phyloP scores from a whole-genome alignment of 2,113 vertebrate species.

The Upupa epops region DNA sequence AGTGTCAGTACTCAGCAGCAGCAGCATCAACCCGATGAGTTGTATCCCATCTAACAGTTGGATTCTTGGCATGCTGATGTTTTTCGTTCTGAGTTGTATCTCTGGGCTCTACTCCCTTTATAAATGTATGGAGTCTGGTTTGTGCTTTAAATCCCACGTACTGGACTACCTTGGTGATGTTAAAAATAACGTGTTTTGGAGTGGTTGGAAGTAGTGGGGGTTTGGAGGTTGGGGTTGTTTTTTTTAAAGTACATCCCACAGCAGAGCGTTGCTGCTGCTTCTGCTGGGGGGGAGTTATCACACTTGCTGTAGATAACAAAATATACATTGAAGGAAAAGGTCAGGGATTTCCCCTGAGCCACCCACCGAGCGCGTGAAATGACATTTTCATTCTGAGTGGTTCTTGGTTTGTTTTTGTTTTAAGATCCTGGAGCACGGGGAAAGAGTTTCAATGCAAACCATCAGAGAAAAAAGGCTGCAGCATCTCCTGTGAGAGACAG shows the following conservation, averaged over 20 bases:
- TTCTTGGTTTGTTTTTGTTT: slow-evolving; percentile 71
- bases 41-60: neutral
- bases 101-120: neutral
- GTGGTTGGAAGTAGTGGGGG: neutral
- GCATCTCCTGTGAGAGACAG: slow-evolving; percentile 11
- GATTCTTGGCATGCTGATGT: neutral
- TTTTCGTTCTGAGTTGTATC: neutral
- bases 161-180: neutral
- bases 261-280: slow-evolving; percentile 18
- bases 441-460: slow-evolving; percentile 57
- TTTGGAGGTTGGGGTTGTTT: neutral
- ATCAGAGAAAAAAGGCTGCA: slow-evolving; percentile 47
- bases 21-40: neutral
- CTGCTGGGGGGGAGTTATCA: slow-evolving; percentile 38
- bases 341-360: slow-evolving; percentile 76
- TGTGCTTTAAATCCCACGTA: neutral
- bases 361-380: slow-evolving; percentile 66
- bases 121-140: neutral
- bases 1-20: neutral
- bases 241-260: neutral
- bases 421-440: slow-evolving; percentile 66
- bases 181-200: neutral
- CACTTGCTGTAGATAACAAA: slow-evolving; percentile 68
- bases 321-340: slow-evolving; percentile 51
- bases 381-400: slow-evolving; percentile 72